A percentile compares a stretch with the other conserved stretches of the same genome.
phyloP scores from a whole-genome alignment of 2,888 invertebrate genomes.

The Drosophila silvestris region DNA sequence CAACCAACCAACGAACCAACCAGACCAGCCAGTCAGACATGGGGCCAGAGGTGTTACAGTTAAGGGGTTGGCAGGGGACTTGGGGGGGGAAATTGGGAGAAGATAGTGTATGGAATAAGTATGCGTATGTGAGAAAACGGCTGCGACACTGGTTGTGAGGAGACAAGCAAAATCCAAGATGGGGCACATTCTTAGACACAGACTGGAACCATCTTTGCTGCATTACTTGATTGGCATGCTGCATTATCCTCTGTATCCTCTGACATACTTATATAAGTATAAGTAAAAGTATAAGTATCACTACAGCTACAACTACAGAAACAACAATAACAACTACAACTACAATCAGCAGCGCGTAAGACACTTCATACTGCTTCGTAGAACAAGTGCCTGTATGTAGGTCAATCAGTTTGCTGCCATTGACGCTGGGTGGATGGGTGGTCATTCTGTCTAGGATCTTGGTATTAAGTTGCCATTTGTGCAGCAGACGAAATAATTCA shows the following conservation, averaged over 20 bases:
- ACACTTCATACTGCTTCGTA: slow-evolving; percentile 46
- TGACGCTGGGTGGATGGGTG: not conserved
- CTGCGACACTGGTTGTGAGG: slow-evolving; percentile 1
- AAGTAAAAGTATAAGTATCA: slow-evolving; percentile 16
- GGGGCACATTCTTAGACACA: slow-evolving; percentile 1
- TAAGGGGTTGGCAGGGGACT: not conserved
- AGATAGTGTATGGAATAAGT: not conserved
- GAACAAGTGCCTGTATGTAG: slow-evolving; percentile 42
- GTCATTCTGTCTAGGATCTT: slow-evolving; percentile 26
- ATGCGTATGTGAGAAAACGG: slow-evolving; percentile 9
- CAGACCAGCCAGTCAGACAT: slow-evolving; percentile 61
- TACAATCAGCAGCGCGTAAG: slow-evolving; percentile 24
- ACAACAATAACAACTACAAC: slow-evolving; percentile 7
- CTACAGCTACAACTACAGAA: slow-evolving; percentile 12
- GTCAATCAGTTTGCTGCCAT: slow-evolving; percentile 54
- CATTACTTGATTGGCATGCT: slow-evolving; percentile 78
- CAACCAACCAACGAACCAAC: slow-evolving; percentile 77
- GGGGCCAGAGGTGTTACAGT: slow-evolving; percentile 4
- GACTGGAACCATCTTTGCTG: slow-evolving; percentile 39
- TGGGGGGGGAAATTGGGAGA: too few relatives aligned
- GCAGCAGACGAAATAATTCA: slow-evolving; percentile 6
- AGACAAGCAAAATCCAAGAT: not conserved
- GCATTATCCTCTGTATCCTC: slow-evolving; percentile 53
- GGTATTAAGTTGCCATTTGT: slow-evolving; percentile 20
- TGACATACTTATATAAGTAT: slow-evolving; percentile 36